These are phyloP conservation scores for Seriola quinqueradiata DNA, from an alignment of 2,113 vertebrate species.

Conservation along the genomic window DNA sequence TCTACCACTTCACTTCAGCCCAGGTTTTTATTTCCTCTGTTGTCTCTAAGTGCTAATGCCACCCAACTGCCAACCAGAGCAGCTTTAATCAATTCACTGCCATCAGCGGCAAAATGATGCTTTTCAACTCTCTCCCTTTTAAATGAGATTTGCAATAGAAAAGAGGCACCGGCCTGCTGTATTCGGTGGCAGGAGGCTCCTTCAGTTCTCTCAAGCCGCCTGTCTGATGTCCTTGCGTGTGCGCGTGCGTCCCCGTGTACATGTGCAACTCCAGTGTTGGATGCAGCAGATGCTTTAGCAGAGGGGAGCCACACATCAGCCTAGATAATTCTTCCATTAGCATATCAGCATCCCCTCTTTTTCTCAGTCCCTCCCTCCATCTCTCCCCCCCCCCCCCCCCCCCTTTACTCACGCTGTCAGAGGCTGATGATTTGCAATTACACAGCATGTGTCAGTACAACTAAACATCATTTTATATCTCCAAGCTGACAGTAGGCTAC, in stretches of 20 bases:
- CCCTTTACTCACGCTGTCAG: conserved; percentile 57
- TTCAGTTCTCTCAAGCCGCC: conserved; percentile 39
- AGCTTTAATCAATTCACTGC: conserved; percentile 61
- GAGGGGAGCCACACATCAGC: conserved; percentile 73
- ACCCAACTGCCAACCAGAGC: conserved; percentile 51
- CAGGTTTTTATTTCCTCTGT: conserved; percentile 17
- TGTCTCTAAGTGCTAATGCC: conserved; percentile 44
- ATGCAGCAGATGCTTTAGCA: conserved; percentile 73
- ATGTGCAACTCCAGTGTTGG: conserved; percentile 21
- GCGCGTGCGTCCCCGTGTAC: not conserved
- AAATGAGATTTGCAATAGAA: conserved; percentile 66
- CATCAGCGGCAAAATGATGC: conserved; percentile 48
- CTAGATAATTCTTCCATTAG: conserved; percentile 61
- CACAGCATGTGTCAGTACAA: conserved; percentile 72
- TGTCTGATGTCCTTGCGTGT: conserved; percentile 17
- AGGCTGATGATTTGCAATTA: conserved; percentile 78
- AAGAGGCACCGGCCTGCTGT: conserved; percentile 44
- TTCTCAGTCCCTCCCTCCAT: not conserved
- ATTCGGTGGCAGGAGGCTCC: conserved; percentile 56
- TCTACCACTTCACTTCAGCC: conserved; percentile 16
- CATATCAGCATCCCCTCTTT: conserved; percentile 27
- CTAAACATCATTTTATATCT: conserved; percentile 63
- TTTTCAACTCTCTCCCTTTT: conserved; percentile 66
- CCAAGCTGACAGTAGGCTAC: conserved; percentile 51
- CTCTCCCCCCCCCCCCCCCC: not conserved